Evolutionary conservation across 2,888 invertebrate species (phyloP), one percentile per base, ranked within the genome.

Genomic region (Tenodera sinensis): DNA sequence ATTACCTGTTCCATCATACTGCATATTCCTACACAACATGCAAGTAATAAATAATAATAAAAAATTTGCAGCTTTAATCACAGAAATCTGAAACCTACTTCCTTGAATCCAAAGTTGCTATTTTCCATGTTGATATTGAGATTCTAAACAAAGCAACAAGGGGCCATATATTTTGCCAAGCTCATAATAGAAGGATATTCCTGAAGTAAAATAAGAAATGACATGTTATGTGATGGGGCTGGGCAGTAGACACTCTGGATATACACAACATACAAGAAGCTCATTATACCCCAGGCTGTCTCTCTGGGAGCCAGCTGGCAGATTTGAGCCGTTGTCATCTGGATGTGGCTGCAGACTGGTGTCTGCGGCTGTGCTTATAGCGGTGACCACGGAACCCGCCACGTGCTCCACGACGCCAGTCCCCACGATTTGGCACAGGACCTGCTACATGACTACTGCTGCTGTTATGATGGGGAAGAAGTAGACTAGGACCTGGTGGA

Each of bases 271-370:
- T 20, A 8, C 54, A 71, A 71, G 54, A 71, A 71, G 54, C 54
- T 71, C 54, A 71, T 71, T 71, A 71, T 71, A 71, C 54, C 30
- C 88, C 88, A 84, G 88, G 88, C 42, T 83, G 88, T 30, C 88
- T 83, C 30, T n/a, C n/a, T 28, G 47, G 71, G 54, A 71, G 54
- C n/a, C 84, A 34, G 85, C 85, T 85, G 28, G 47, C 47, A 28
- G 28, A 20, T 89, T 87, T 47, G 88, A 90, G 90, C 90, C 90
- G 83, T 90, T 90, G 90, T 90, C 90, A 90, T 90, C 90, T 90
- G 88, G 87, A 89, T 47, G 90, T 88, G n/a, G 90, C 89, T 42
- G 90, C 89, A 81, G 89, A 89, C 27, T 83, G 90, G 54, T 89
- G 87, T 34, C 89, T 88, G 25, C 90, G 85, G 34, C 86, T 47